Evolutionary conservation across 2,888 invertebrate genomes (phyloP).

Genomic region (Ephialtes manifestator): DNA sequence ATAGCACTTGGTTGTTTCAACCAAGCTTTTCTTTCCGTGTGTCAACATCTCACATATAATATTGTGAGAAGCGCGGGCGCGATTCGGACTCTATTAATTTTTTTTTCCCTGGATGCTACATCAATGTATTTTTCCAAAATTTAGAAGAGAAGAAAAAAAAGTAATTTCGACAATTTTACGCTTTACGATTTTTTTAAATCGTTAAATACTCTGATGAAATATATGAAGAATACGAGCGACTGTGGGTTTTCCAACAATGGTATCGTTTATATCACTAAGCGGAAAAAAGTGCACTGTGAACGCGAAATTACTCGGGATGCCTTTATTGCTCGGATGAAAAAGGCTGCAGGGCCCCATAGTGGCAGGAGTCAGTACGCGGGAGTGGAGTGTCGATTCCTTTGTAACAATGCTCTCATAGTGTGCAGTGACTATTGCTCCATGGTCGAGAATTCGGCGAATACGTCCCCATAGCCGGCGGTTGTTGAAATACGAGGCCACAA

Average conservation of each 20-base stretch:
- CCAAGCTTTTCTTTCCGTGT: too few relatives aligned
- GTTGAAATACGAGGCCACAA: slow-evolving; percentile 11
- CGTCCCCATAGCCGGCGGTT: slow-evolving; percentile 8
- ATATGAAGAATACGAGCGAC: background rate
- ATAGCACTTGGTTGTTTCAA: too few relatives aligned
- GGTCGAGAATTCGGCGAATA: slow-evolving; percentile 2
- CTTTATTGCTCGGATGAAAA: slow-evolving; percentile 42
- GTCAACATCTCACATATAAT: too few relatives aligned
- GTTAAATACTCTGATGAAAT: background rate
- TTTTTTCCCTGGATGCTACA: too few relatives aligned
- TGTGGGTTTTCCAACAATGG: background rate
- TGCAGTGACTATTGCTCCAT: slow-evolving; percentile 8
- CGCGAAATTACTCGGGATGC: slow-evolving; percentile 25
- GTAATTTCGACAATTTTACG: too few relatives aligned
- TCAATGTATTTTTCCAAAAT: too few relatives aligned
- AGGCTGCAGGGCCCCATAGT: slow-evolving; percentile 21
- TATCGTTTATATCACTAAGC: background rate
- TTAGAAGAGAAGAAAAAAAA: too few relatives aligned
- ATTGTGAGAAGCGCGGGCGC: too few relatives aligned
- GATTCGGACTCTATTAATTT: too few relatives aligned
- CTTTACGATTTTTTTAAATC: background rate
- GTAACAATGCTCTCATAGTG: background rate
- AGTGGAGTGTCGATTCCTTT: slow-evolving; percentile 16
- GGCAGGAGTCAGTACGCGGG: slow-evolving; percentile 2
- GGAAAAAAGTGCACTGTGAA: slow-evolving; percentile 27